A percentile compares a stretch with the other conserved stretches of the same genome.
Evolutionary conservation across 2,797 vertebrate species (phyloP).

Genomic region (Caiman crocodilus): DNA sequence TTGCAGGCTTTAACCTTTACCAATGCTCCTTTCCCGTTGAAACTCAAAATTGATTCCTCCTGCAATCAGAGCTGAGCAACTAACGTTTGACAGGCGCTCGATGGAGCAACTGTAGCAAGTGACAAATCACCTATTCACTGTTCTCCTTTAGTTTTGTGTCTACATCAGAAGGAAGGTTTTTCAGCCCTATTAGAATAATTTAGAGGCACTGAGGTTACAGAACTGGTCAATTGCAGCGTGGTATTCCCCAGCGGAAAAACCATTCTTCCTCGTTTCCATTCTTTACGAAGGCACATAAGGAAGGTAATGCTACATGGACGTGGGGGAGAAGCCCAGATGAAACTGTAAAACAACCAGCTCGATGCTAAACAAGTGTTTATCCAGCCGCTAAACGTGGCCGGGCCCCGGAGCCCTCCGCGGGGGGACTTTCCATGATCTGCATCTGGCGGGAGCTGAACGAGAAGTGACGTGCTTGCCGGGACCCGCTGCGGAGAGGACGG

Average conservation of each 20-base stretch:
- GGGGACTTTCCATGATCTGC: no score
- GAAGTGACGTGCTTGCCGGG: no score
- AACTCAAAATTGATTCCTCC: not conserved
- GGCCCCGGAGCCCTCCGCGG: no score
- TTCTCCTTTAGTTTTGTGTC: not conserved
- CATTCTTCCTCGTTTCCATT: not conserved
- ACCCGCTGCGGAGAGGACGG: no score
- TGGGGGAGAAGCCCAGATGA: not conserved
- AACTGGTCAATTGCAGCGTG: not conserved
- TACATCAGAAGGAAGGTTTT: not conserved
- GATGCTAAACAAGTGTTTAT: no score
- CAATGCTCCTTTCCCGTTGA: not conserved
- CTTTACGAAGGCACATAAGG: not conserved
- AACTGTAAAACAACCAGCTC: not conserved
- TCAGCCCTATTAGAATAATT: not conserved
- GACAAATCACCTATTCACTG: not conserved
- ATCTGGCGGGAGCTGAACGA: no score
- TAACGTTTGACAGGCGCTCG: accelerated
- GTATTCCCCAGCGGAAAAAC: not conserved
- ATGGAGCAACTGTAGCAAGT: accelerated
- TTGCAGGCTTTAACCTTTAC: not conserved
- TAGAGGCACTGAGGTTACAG: not conserved
- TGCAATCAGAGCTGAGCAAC: accelerated
- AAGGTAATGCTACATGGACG: not conserved
- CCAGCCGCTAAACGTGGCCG: no score